phyloP scores from a whole-genome alignment of 2,797 vertebrate species.

The Limosa lapponica region DNA sequence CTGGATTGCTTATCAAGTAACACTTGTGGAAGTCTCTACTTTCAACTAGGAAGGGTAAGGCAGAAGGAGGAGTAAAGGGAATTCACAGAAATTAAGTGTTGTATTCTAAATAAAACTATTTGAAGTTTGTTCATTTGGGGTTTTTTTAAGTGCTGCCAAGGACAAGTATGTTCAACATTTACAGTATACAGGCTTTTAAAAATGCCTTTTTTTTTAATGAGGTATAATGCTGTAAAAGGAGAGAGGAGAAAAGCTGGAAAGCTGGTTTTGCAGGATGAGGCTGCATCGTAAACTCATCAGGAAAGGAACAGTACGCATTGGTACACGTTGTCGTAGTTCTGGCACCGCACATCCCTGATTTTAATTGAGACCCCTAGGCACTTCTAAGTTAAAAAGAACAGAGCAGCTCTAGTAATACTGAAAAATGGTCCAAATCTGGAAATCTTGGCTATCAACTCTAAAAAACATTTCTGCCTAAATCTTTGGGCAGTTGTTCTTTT shows the following conservation, averaged over 20 bases:
- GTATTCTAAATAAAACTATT: background rate
- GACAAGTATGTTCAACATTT: background rate
- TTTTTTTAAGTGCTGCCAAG: background rate
- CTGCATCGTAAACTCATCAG: background rate
- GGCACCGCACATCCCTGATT: background rate
- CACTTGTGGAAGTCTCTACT: background rate
- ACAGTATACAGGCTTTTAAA: background rate
- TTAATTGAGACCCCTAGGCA: background rate
- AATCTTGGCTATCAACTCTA: background rate
- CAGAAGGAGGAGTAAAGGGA: background rate
- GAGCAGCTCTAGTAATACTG: background rate
- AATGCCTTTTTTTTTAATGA: background rate
- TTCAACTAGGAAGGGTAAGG: background rate
- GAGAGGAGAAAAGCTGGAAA: background rate
- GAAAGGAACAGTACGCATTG: background rate
- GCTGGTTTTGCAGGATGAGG: background rate
- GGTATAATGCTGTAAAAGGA: background rate
- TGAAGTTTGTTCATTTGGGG: rapidly evolving
- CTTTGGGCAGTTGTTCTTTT: background rate
- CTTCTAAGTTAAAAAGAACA: background rate
- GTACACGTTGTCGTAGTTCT: background rate
- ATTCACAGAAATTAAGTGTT: background rate
- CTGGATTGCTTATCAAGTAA: background rate
- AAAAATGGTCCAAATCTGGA: background rate
- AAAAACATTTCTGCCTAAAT: background rate